Conservation (phyloP, 2,113 vertebrate species). For the Dryoscopus gambensis region DNA sequence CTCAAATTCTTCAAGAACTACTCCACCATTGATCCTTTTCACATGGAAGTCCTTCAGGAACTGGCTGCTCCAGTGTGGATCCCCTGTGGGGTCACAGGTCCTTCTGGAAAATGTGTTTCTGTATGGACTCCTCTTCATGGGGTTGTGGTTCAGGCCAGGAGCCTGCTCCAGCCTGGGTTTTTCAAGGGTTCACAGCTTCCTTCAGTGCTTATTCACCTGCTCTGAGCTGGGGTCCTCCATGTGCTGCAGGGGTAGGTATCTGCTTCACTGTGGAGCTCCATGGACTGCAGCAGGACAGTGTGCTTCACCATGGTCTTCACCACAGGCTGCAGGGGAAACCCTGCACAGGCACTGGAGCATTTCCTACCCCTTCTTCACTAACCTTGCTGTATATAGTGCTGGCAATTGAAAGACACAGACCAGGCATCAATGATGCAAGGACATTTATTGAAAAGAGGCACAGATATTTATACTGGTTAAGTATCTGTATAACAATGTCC, state of each 20-base stretch:
- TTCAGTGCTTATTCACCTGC: neutral
- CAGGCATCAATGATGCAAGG: too few species aligned
- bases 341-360: neutral
- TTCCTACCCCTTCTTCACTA: neutral
- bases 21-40: neutral
- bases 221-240: neutral
- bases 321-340: neutral
- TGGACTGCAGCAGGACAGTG: neutral
- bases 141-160: neutral
- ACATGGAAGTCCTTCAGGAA: neutral
- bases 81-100: neutral
- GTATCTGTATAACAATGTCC: too few species aligned
- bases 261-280: neutral
- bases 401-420: too few species aligned
- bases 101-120: neutral
- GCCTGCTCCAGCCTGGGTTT: neutral
- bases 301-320: neutral
- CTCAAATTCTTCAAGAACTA: neutral
- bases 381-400: neutral
- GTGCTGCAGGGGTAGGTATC: neutral
- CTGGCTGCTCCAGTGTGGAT: neutral
- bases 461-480: too few species aligned
- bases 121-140: neutral
- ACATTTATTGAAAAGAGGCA: too few species aligned
- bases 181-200: neutral